These are phyloP conservation scores for Diuraphis noxia DNA, from an alignment of 1,140 invertebrate genomes.

Conservation along the genomic window DNA sequence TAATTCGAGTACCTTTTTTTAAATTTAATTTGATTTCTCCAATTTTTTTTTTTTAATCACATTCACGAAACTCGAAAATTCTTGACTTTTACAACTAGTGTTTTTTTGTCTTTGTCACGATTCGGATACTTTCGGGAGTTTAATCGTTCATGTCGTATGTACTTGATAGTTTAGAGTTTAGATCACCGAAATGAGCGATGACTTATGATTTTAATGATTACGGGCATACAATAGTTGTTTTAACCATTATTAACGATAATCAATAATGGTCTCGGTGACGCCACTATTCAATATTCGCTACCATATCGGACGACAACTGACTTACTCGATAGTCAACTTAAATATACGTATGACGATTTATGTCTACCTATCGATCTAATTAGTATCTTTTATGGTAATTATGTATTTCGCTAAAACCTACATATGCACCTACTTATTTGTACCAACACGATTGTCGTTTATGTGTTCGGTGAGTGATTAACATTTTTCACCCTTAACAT, in stretches of 20 bases:
- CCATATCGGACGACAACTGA: too few species aligned
- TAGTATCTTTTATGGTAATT: neutral
- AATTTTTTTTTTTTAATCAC: neutral
- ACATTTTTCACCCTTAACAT: neutral
- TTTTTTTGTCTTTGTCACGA: too few species aligned
- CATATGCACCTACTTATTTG: too few species aligned
- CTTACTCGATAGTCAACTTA: too few species aligned
- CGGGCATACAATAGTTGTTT: too few species aligned
- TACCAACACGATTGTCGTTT: neutral
- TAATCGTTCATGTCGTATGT: neutral
- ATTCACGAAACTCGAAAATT: neutral
- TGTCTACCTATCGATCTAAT: neutral
- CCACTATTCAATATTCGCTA: neutral
- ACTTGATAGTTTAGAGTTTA: neutral
- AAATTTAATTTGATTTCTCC: neutral
- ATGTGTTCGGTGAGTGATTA: neutral
- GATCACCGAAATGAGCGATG: neutral
- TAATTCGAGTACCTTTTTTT: too few species aligned
- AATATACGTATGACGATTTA: neutral
- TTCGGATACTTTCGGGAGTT: neutral
- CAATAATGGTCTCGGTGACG: neutral
- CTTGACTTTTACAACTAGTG: too few species aligned
- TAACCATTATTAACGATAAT: too few species aligned
- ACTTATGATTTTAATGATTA: neutral
- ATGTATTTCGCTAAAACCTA: neutral